phyloP scores from a whole-genome alignment of 2,888 invertebrate genomes.

The Tolmerus cingulatus region DNA sequence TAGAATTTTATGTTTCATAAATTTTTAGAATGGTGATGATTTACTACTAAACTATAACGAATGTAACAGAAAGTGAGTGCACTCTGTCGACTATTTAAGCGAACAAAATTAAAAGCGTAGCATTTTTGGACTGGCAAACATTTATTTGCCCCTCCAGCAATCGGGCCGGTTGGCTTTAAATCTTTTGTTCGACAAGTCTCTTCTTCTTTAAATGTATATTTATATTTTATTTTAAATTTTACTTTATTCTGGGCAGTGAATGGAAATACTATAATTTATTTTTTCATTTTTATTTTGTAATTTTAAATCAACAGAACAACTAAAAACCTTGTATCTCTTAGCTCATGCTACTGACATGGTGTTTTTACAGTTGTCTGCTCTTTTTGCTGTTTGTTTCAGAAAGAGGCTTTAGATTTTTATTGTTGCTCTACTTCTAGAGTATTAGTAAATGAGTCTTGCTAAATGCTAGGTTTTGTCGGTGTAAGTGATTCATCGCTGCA shows the following conservation, averaged over 20 bases:
- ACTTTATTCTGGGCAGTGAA: conserved; percentile 45
- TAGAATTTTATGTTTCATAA: conserved; percentile 22
- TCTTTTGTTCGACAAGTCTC: neutral
- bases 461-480: neutral
- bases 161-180: neutral
- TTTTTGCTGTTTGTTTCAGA: conserved; percentile 37
- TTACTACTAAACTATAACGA: conserved; percentile 2
- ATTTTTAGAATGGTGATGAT: conserved; percentile 33
- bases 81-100: conserved; percentile 15
- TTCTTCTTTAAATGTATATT: conserved; percentile 21
- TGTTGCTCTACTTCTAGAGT: conserved; percentile 16
- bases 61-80: neutral
- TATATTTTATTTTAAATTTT: conserved; percentile 31
- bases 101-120: conserved; percentile 22
- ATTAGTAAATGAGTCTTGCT: neutral
- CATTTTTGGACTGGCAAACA: neutral
- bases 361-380: conserved; percentile 28
- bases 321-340: conserved; percentile 20
- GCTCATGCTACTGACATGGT: neutral
- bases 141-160: neutral
- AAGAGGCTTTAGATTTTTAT: conserved; percentile 43
- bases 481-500: neutral
- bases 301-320: conserved; percentile 46
- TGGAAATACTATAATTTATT: conserved; percentile 45
- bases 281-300: neutral